Conservation (phyloP, 2,888 invertebrate species). For the Alsophila aescularia region DNA sequence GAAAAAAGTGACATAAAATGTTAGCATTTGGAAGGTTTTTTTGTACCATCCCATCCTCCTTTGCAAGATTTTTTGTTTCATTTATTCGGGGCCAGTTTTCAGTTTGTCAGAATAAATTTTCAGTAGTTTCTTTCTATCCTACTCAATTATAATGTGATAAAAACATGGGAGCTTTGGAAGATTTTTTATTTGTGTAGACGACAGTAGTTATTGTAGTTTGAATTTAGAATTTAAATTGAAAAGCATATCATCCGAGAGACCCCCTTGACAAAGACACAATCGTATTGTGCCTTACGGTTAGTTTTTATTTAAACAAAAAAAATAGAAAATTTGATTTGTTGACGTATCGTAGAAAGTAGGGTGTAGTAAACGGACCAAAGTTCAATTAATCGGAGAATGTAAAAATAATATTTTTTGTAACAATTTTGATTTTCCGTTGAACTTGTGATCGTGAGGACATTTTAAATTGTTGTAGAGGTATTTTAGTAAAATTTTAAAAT, state of each 20-base stretch:
- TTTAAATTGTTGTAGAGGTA: constrained; percentile 56
- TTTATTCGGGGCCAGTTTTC: constrained; percentile 12
- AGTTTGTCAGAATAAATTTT: constrained; percentile 19
- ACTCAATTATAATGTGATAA: constrained; percentile 49
- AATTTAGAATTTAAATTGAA: constrained; percentile 48
- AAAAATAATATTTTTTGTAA: constrained; percentile 78
- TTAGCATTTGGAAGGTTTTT: constrained; percentile 9
- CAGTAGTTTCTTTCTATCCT: constrained; percentile 22
- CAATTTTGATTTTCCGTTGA: constrained; percentile 70
- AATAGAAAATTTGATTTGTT: constrained; percentile 41
- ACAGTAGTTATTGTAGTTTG: constrained; percentile 61
- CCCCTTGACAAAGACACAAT: constrained; percentile 67
- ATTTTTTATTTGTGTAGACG: constrained; percentile 65
- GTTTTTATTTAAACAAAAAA: constrained; percentile 53
- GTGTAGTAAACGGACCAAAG: constrained; percentile 76
- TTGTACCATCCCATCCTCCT: constrained; percentile 2
- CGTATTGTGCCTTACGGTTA: constrained; percentile 75
- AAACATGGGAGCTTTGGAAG: constrained; percentile 36
- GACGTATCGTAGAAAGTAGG: constrained; percentile 48
- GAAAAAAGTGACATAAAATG: constrained; percentile 17
- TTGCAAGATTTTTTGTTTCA: constrained; percentile 22
- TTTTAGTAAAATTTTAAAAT: constrained; percentile 59
- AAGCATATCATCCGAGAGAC: constrained; percentile 72
- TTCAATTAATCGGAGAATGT: constrained; percentile 62
- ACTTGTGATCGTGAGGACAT: constrained; percentile 28